Conservation (phyloP, 2,888 invertebrate species). For the Hirtodrosophila histrioides region DNA sequence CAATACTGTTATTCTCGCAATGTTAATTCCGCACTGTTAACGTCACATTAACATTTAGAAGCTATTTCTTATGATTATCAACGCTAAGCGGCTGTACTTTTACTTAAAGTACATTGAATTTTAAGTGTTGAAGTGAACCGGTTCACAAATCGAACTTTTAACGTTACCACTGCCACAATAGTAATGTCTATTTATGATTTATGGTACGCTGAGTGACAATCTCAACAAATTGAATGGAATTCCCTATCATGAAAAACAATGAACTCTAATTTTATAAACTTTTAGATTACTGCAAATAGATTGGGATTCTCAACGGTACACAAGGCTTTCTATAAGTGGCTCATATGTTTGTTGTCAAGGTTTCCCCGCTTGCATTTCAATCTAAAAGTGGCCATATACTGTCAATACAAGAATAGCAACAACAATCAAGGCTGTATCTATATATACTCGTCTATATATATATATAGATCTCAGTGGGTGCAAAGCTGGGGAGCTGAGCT, state of each 20-base stretch:
- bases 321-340: constrained; percentile 2
- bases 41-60: too few species aligned
- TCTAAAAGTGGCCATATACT: constrained; percentile 15
- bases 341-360: constrained; percentile 18
- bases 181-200: too few species aligned
- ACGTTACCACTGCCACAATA: too few species aligned
- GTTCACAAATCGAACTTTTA: too few species aligned
- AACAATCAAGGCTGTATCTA: constrained; percentile 32
- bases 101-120: too few species aligned
- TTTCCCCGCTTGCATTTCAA: constrained; percentile 1
- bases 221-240: background rate
- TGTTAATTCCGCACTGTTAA: too few species aligned
- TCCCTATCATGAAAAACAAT: background rate
- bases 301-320: background rate
- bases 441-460: background rate
- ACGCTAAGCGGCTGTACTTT: too few species aligned
- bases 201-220: too few species aligned
- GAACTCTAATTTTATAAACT: constrained; percentile 3
- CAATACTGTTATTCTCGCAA: too few species aligned
- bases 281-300: background rate
- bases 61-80: too few species aligned
- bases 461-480: background rate
- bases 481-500: constrained; percentile 21
- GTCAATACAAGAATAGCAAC: constrained; percentile 30
- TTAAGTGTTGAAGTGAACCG: too few species aligned